Evolutionary conservation across 2,888 invertebrate species (phyloP).

Genomic region (Rhorus exstirpatorius): DNA sequence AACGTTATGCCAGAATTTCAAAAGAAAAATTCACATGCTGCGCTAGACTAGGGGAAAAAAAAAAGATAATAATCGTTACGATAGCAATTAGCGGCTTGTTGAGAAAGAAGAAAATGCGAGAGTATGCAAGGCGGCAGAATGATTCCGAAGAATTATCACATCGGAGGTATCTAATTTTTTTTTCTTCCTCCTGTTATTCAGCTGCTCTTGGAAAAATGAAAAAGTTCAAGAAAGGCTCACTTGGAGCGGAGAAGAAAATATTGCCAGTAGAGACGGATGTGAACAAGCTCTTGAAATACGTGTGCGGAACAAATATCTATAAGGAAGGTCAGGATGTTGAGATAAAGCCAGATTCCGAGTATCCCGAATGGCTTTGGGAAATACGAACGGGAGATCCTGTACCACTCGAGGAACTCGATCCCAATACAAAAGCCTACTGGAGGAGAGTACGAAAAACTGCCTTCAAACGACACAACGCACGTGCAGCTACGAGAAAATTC

Average conservation of each 20-base stretch:
- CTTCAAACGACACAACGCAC: slow-evolving; percentile 89
- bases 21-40: too few relatives aligned
- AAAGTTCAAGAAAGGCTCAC: slow-evolving; percentile 88
- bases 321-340: slow-evolving; percentile 93
- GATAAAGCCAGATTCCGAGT: slow-evolving; percentile 92
- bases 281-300: slow-evolving; percentile 90
- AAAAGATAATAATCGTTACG: background rate
- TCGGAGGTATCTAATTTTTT: background rate
- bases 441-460: slow-evolving; percentile 89
- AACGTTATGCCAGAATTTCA: too few relatives aligned
- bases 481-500: slow-evolving; percentile 89
- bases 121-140: background rate
- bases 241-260: slow-evolving; percentile 89
- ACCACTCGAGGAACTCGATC: slow-evolving; percentile 92
- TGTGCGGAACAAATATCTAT: slow-evolving; percentile 95
- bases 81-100: slow-evolving; percentile 6
- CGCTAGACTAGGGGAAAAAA: too few relatives aligned
- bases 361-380: slow-evolving; percentile 98
- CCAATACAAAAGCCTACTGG: slow-evolving; percentile 94
- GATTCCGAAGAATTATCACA: too few relatives aligned
- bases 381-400: slow-evolving; percentile 88
- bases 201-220: slow-evolving; percentile 87
- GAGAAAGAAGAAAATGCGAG: background rate
- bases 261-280: slow-evolving; percentile 95
- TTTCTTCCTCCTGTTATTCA: slow-evolving; percentile 20